phyloP scores from a whole-genome alignment of 2,113 vertebrate species.

The Oplegnathus fasciatus region DNA sequence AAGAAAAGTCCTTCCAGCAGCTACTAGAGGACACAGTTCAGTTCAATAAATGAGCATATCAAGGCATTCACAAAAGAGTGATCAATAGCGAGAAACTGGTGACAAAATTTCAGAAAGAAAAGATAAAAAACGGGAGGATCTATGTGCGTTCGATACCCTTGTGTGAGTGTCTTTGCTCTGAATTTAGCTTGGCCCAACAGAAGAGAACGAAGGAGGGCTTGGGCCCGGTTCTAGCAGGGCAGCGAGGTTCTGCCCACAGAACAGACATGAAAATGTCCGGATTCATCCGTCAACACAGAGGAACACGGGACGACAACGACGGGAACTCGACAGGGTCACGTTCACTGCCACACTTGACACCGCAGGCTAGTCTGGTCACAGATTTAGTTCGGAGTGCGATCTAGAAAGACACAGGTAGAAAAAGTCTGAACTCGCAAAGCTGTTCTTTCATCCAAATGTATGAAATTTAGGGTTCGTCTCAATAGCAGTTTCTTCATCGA shows the following conservation, averaged over 20 bases:
- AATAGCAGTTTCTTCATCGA: neutral
- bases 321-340: constrained; percentile 10
- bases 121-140: constrained; percentile 6
- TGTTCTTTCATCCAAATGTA: constrained; percentile 9
- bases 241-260: constrained; percentile 81
- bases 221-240: constrained; percentile 83
- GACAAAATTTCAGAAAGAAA: neutral
- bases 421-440: constrained; percentile 7
- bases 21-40: neutral
- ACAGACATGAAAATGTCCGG: constrained; percentile 83
- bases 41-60: neutral
- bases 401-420: constrained; percentile 28
- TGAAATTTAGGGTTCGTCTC: neutral
- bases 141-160: constrained; percentile 75
- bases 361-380: neutral
- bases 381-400: neutral
- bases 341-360: neutral
- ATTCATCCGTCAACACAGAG: constrained; percentile 80
- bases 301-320: constrained; percentile 14
- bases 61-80: constrained; percentile 59
- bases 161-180: constrained; percentile 83
- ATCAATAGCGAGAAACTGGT: neutral
- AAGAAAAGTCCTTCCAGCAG: neutral
- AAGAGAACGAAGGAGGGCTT: constrained; percentile 83
- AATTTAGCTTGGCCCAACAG: constrained; percentile 83